These are phyloP conservation scores for Calyptomena viridis DNA, from an alignment of 2,113 vertebrate genomes.

Conservation along the genomic window DNA sequence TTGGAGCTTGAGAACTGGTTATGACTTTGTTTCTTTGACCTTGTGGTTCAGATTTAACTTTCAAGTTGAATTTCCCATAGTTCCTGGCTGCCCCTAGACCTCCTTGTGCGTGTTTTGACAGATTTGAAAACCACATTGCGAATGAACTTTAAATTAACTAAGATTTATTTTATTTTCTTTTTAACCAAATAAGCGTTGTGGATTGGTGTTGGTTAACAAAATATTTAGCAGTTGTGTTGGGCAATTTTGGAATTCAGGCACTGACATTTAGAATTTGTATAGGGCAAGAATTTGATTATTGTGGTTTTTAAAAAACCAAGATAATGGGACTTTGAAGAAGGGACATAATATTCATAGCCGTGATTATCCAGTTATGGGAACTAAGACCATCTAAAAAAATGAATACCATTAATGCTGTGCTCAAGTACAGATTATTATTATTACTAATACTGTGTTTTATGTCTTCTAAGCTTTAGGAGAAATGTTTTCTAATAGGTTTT, in stretches of 20 bases:
- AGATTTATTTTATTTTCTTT: slow-evolving; percentile 1
- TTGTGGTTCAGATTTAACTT: slow-evolving; percentile 67
- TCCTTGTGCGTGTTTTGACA: slow-evolving; percentile 54
- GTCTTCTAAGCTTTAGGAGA: background rate
- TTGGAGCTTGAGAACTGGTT: slow-evolving; percentile 54
- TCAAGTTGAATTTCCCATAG: slow-evolving; percentile 64
- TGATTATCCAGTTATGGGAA: background rate
- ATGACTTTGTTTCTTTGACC: slow-evolving; percentile 68
- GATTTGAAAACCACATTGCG: slow-evolving; percentile 30
- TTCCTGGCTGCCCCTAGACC: slow-evolving; percentile 35
- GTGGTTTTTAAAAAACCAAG: background rate
- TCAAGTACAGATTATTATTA: background rate
- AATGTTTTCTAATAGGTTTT: background rate
- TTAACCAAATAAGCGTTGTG: background rate
- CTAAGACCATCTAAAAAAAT: background rate
- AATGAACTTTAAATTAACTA: slow-evolving; percentile 19
- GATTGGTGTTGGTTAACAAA: background rate
- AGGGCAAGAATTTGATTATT: background rate
- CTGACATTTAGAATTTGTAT: background rate
- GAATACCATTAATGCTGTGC: background rate
- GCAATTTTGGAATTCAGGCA: background rate
- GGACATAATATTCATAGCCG: background rate
- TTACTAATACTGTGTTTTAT: background rate
- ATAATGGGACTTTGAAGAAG: background rate
- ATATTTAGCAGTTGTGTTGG: background rate